These are phyloP conservation scores for Cataglyphis albicans DNA, from an alignment of 2,888 invertebrate genomes.

Conservation along the genomic window DNA sequence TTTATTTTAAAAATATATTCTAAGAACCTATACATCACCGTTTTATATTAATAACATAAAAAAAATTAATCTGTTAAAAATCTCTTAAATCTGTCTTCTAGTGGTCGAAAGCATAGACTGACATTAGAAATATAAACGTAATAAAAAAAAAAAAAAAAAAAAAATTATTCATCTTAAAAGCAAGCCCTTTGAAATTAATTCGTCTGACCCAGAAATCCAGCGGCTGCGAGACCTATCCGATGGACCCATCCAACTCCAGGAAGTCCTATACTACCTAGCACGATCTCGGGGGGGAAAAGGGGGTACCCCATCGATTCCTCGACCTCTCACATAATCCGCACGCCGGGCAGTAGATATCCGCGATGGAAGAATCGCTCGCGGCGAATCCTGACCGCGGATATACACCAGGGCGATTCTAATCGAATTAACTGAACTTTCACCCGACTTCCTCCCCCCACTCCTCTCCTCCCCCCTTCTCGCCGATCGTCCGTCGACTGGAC, in stretches of 20 bases:
- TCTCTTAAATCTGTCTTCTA: neutral
- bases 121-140: neutral
- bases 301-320: conserved; percentile 50
- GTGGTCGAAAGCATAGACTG: neutral
- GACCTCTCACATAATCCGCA: conserved; percentile 68
- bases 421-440: conserved; percentile 81
- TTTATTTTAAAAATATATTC: neutral
- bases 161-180: neutral
- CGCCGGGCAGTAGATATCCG: conserved; percentile 61
- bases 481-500: conserved; percentile 70
- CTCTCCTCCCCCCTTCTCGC: conserved; percentile 36
- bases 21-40: neutral
- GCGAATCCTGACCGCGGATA: conserved; percentile 74
- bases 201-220: conserved; percentile 41
- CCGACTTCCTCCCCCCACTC: conserved; percentile 59
- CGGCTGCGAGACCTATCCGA: conserved; percentile 45
- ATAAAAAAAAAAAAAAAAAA: neutral
- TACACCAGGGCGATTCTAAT: conserved; percentile 78
- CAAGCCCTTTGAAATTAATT: conserved; percentile 27
- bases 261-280: conserved; percentile 61
- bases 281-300: conserved; percentile 46
- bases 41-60: neutral
- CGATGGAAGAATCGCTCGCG: conserved; percentile 67
- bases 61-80: neutral
- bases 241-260: conserved; percentile 62